Evolutionary conservation across 35 echinoderm and acorn worm species (phyloP).

Genomic region (Ptychodera flava): DNA sequence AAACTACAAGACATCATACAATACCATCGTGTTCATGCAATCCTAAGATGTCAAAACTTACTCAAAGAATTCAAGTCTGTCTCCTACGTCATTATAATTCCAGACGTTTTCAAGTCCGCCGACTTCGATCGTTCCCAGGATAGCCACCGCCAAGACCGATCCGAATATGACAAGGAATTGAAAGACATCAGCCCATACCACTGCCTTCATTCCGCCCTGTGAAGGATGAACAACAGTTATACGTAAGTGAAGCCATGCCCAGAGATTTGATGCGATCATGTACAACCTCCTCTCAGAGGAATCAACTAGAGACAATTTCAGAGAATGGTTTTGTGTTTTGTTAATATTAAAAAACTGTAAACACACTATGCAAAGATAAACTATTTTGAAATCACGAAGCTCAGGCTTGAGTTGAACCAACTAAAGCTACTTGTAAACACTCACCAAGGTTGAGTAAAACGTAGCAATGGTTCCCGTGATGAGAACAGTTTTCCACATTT

Average conservation of each 20-base stretch:
- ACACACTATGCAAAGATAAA: neutral
- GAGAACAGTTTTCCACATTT: slow-evolving; percentile 28
- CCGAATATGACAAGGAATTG: slow-evolving; percentile 60
- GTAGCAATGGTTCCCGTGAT: slow-evolving; percentile 22
- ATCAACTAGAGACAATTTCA: no score
- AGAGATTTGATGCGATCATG: neutral
- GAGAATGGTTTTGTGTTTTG: no score
- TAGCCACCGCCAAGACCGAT: slow-evolving; percentile 34
- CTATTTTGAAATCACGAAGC: neutral
- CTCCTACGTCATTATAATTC: slow-evolving; percentile 40
- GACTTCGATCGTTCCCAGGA: slow-evolving; percentile 42
- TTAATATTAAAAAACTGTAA: no score
- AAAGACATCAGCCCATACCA: slow-evolving; percentile 59
- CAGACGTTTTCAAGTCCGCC: slow-evolving; percentile 43
- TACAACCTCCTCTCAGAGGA: neutral
- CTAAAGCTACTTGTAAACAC: neutral
- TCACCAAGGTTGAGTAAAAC: slow-evolving; percentile 36
- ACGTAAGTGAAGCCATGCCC: neutral
- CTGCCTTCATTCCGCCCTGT: slow-evolving; percentile 63
- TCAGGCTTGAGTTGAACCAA: neutral
- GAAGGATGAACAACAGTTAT: neutral
- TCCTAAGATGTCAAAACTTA: slow-evolving; percentile 24
- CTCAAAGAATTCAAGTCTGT: slow-evolving; percentile 34
- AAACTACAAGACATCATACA: no score
- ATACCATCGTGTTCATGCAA: no score